Base-by-base conservation (phyloP, 2,113 vertebrate species). In the Camelus dromedarius region DNA sequence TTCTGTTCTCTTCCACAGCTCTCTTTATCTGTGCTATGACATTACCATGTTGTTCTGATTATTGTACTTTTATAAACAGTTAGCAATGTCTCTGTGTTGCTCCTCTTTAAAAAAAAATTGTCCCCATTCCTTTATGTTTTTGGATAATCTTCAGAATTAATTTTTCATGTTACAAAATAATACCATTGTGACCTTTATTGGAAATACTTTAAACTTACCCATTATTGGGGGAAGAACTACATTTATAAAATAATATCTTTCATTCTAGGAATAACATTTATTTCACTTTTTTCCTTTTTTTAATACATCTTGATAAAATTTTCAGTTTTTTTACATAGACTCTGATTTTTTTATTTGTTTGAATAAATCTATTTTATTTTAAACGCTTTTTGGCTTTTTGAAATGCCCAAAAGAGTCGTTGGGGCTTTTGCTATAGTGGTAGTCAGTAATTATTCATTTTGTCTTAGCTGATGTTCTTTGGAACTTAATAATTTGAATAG, bases 161-260 rank as follows among this genome's bases (percentile, higher is more conserved):
- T 22, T 82, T 81, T 86, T 62, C 32, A 79, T 8, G 16, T 91
- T 72, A 62, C 1, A 48, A 95, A 89, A 73, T 84, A 73, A 38
- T 56, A n/a, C 46, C 32, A 24, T 35, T 5, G 1, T 56, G 46
- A 95, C 92, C 54, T 10, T 73, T 52, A 52, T 24, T 42, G 30
- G n/a, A 64, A 88, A 84, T 80, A 32, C 8, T 7, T 73, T 82
- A 73, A 93, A 86, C 8, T 42, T 16, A n/a, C 2, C 18, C 50
- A 18, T 87, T 69, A 58, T 15, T 60, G 52, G 10, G 26, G 8
- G 52, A 77, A 69, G 20, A 69, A 72, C 50, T 35, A 19, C 2
- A 54, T 86, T 92, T 81, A 28, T 48, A 77, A 96, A 70, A 81
- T 60, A 75, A 38, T 54, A 30, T 69, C 20, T 89, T 77, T 62